Conservation (phyloP, 2,888 invertebrate genomes). For the Papilio gigon region DNA sequence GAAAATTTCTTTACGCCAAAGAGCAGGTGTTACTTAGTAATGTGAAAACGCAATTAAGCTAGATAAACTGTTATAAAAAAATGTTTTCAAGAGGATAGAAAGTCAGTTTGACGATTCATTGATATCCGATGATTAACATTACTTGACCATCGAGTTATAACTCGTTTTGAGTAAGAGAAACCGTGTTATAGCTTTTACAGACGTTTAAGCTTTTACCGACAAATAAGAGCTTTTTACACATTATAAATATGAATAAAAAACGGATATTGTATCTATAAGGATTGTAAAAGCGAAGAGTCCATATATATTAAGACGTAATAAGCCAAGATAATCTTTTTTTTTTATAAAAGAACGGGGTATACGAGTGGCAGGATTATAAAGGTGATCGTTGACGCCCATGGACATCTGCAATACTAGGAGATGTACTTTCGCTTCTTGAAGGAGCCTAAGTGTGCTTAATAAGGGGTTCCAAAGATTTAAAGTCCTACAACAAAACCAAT, state of each 20-base stretch:
- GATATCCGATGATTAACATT: conserved; percentile 34
- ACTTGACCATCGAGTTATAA: conserved; percentile 24
- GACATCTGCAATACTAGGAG: too few relatives aligned
- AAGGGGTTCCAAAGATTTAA: too few relatives aligned
- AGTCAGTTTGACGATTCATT: conserved; percentile 29
- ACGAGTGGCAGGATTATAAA: too few relatives aligned
- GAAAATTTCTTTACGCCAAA: conserved; percentile 13
- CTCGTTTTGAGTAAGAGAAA: conserved; percentile 32
- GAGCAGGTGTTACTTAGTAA: conserved; percentile 10
- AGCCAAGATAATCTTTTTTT: too few relatives aligned
- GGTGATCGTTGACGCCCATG: too few relatives aligned
- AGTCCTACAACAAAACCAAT: too few relatives aligned
- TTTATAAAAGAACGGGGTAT: too few relatives aligned
- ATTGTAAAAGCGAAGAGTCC: neutral
- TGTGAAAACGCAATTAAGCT: conserved; percentile 37
- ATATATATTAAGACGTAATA: too few relatives aligned
- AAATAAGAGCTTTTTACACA: neutral
- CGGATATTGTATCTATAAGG: conserved; percentile 2
- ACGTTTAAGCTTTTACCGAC: conserved; percentile 27
- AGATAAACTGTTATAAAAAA: conserved; percentile 30
- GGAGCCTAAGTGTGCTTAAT: too few relatives aligned
- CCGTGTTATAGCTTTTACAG: conserved; percentile 21
- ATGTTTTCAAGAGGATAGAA: conserved; percentile 42
- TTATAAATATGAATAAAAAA: conserved; percentile 10
- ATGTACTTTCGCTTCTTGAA: too few relatives aligned